A percentile compares a stretch with the other conserved stretches of the same genome.
phyloP scores from a whole-genome alignment of 2,888 invertebrate genomes.

The Pseudococcus jackbeardsleyi region DNA sequence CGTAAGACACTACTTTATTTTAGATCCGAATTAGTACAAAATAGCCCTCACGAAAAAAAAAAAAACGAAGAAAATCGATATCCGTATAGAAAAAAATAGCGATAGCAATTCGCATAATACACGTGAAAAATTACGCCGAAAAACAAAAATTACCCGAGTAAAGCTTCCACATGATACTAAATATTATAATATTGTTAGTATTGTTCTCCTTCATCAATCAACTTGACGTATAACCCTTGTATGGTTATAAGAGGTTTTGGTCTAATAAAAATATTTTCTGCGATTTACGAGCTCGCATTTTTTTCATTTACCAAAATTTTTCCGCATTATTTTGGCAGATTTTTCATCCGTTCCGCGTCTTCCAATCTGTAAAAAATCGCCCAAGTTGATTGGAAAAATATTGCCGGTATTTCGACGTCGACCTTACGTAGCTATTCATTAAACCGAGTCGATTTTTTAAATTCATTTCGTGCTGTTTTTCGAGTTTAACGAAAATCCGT shows the following conservation, averaged over 20 bases:
- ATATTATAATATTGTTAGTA: conserved; percentile 48
- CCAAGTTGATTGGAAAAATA: conserved; percentile 22
- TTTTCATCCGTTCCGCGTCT: background rate
- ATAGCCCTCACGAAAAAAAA: no score
- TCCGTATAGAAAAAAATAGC: background rate
- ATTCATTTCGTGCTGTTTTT: background rate
- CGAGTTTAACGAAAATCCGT: background rate
- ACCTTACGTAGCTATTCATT: conserved; percentile 18
- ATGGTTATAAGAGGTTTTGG: conserved; percentile 20
- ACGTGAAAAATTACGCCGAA: background rate
- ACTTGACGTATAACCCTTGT: conserved; percentile 45
- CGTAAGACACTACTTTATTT: no score
- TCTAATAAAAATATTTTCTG: conserved; percentile 54
- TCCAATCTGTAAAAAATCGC: background rate
- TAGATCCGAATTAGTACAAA: no score
- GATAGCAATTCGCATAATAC: background rate
- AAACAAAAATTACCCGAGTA: background rate
- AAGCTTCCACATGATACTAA: background rate
- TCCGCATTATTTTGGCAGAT: conserved; percentile 12
- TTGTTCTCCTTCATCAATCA: conserved; percentile 55
- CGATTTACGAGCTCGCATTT: conserved; percentile 41
- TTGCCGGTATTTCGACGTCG: conserved; percentile 18
- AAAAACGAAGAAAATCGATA: background rate
- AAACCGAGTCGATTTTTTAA: conserved; percentile 17
- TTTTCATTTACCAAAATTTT: background rate